These are phyloP conservation scores for Megaceryle alcyon DNA, from an alignment of 2,797 vertebrate genomes.

Conservation along the genomic window DNA sequence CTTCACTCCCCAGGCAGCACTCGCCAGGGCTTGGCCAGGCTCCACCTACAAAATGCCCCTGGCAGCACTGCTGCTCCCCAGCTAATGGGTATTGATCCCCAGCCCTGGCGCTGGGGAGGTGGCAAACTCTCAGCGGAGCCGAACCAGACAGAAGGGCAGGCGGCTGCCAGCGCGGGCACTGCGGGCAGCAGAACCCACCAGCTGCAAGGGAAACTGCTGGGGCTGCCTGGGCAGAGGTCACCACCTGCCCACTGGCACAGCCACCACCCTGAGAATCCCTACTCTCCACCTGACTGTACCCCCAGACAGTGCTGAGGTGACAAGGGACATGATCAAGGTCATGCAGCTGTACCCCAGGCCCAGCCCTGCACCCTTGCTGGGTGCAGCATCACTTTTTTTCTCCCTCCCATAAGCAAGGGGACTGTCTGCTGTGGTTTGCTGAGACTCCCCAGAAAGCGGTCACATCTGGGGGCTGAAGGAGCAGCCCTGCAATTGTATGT, in stretches of 20 bases:
- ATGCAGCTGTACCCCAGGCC: background rate
- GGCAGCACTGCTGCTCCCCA: background rate
- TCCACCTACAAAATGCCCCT: slow-evolving; percentile 26
- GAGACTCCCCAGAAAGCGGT: background rate
- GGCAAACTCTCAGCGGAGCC: background rate
- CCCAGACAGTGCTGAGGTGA: background rate
- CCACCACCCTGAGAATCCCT: background rate
- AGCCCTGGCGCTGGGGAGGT: background rate
- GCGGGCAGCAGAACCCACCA: background rate
- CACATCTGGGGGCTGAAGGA: background rate
- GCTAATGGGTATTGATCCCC: slow-evolving; percentile 72
- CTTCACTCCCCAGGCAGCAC: background rate
- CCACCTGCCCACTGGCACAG: accelerated
- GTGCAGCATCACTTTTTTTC: background rate
- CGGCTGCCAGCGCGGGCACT: background rate
- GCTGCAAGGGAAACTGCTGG: background rate
- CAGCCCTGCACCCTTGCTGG: background rate
- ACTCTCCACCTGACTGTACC: background rate
- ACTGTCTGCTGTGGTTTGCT: background rate
- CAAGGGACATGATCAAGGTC: background rate
- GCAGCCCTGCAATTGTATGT: accelerated
- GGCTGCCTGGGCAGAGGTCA: background rate
- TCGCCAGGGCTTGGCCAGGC: slow-evolving; percentile 3
- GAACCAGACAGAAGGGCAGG: background rate
- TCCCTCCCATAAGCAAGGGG: background rate